Evolutionary conservation across 2,888 invertebrate species (phyloP).

Genomic region (Lysandra bellargus): DNA sequence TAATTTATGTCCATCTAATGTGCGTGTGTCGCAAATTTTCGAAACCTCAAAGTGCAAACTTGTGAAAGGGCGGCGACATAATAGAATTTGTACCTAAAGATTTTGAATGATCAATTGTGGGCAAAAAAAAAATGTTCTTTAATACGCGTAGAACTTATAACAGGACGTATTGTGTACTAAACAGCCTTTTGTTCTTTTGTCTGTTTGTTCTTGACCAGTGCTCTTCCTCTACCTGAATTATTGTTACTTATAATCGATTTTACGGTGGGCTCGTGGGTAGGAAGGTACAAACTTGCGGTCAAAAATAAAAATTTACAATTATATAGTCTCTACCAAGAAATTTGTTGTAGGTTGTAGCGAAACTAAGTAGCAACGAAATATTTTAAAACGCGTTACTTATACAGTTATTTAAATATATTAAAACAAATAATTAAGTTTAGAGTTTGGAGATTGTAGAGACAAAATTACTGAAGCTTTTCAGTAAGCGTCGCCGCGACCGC

Average conservation of each 20-base stretch:
- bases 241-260: conserved; percentile 1
- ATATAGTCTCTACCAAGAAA: background rate
- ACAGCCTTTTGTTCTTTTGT: conserved; percentile 24
- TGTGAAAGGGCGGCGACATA: conserved; percentile 2
- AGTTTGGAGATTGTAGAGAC: background rate
- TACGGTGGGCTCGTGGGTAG: background rate
- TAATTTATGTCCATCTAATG: background rate
- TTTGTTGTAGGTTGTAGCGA: background rate
- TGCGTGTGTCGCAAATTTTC: background rate
- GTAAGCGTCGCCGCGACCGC: background rate
- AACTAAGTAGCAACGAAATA: background rate
- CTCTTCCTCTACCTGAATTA: conserved; percentile 16
- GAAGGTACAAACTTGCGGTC: conserved; percentile 11
- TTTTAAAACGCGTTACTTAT: background rate
- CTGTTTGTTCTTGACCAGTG: conserved; percentile 17
- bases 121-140: background rate
- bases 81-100: conserved; percentile 2
- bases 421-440: background rate
- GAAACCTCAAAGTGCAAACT: background rate
- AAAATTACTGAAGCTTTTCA: background rate
- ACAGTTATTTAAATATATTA: background rate
- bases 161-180: conserved; percentile 10
- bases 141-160: conserved; percentile 3
- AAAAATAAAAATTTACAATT: background rate
- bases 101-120: conserved; percentile 9